A percentile compares a stretch with the other conserved stretches of the same genome.
These are phyloP conservation scores for Morelia viridis DNA, from an alignment of 2,797 vertebrate genomes.

Conservation along the genomic window DNA sequence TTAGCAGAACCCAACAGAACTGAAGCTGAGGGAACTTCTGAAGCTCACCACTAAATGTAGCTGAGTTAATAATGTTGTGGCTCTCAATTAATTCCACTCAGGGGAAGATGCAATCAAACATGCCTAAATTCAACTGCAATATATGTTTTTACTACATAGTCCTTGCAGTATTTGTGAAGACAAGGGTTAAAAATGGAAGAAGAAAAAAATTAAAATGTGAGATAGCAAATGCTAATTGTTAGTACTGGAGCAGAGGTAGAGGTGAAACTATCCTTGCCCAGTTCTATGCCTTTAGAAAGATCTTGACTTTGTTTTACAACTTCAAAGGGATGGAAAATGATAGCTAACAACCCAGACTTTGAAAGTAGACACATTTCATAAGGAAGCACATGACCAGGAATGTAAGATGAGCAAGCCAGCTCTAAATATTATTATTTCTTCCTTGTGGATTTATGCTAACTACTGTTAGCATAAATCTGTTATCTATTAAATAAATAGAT, in stretches of 20 bases:
- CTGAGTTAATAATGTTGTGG: neutral
- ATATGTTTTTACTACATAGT: neutral
- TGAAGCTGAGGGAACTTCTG: neutral
- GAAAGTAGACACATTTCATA: neutral
- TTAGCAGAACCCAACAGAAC: neutral
- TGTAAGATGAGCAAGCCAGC: neutral
- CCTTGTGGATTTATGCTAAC: slow-evolving; percentile 29
- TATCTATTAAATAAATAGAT: too few relatives aligned
- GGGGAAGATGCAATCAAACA: neutral
- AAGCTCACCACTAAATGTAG: too few relatives aligned
- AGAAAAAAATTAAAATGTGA: neutral
- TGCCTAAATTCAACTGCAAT: neutral
- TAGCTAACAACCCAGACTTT: neutral
- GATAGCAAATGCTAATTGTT: neutral
- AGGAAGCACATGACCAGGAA: slow-evolving; percentile 17
- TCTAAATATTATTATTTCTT: slow-evolving; percentile 7
- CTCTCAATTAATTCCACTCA: neutral
- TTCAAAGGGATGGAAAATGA: neutral
- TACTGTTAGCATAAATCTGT: too few relatives aligned
- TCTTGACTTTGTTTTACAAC: neutral
- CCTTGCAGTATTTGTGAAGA: neutral
- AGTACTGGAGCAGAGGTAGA: neutral
- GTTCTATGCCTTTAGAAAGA: neutral
- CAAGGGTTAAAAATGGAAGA: neutral
- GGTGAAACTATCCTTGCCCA: neutral